Evolutionary conservation across 2,888 invertebrate species (phyloP).

Genomic region (Acleris holmiana): DNA sequence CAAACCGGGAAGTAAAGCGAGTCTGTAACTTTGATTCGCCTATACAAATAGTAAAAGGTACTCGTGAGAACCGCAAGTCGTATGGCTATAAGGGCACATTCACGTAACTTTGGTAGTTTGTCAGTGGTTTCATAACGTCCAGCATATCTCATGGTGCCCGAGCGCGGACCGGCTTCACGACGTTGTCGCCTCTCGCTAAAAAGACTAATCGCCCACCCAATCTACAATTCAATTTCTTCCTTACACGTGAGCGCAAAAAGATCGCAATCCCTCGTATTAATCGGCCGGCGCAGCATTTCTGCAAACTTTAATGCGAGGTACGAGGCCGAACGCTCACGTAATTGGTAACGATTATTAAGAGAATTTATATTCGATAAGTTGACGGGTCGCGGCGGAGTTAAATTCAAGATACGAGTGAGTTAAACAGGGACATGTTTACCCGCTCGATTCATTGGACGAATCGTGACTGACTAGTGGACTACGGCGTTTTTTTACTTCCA

Average conservation of each 20-base stretch:
- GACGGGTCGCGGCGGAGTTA: conserved; percentile 69
- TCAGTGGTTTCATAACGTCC: conserved; percentile 69
- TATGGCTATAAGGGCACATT: conserved; percentile 31
- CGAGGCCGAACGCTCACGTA: conserved; percentile 75
- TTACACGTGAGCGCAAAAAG: conserved; percentile 67
- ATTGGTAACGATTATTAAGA: conserved; percentile 78
- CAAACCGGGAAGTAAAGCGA: conserved; percentile 16
- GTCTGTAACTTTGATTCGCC: conserved; percentile 13
- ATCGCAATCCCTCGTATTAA: conserved; percentile 66
- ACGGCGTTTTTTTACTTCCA: conserved; percentile 21
- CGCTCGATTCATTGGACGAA: conserved; percentile 28
- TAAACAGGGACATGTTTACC: conserved; percentile 33
- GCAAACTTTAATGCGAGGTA: conserved; percentile 61
- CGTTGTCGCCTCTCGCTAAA: conserved; percentile 47
- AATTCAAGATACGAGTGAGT: conserved; percentile 53
- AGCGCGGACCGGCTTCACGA: conserved; percentile 58
- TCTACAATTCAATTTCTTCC: conserved; percentile 68
- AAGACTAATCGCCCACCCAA: conserved; percentile 59
- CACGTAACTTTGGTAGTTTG: conserved; percentile 52
- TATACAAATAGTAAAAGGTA: conserved; percentile 20
- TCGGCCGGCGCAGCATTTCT: conserved; percentile 56
- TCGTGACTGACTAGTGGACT: conserved; percentile 30
- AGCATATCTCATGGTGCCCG: conserved; percentile 60
- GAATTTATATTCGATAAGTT: conserved; percentile 78
- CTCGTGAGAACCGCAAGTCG: conserved; percentile 23